Evolutionary conservation across 1,140 invertebrate species (phyloP).

Genomic region (Pseudomyrmex gracilis): DNA sequence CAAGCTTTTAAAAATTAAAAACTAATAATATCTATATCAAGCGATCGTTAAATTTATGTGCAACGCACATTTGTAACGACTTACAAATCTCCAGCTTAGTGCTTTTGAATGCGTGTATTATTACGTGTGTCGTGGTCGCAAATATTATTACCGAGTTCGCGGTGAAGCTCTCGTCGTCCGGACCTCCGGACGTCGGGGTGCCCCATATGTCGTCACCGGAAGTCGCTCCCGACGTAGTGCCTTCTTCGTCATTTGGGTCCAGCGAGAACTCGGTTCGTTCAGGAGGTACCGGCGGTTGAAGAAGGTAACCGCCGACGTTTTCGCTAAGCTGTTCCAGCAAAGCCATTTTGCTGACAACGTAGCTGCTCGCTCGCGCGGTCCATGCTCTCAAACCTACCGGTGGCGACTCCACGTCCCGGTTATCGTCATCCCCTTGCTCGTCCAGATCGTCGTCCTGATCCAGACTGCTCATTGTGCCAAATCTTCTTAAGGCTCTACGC

Average conservation of each 20-base stretch:
- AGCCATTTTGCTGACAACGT: slow-evolving; percentile 93
- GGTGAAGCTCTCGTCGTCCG: slow-evolving; percentile 90
- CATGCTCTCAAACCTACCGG: slow-evolving; percentile 87
- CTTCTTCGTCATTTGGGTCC: slow-evolving; percentile 87
- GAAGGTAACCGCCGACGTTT: slow-evolving; percentile 83
- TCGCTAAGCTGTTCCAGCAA: slow-evolving; percentile 88
- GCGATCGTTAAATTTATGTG: slow-evolving; percentile 4
- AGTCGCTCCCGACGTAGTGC: slow-evolving; percentile 91
- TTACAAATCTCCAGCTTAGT: background rate
- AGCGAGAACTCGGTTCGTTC: slow-evolving; percentile 82
- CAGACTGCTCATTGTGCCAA: slow-evolving; percentile 92
- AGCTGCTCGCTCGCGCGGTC: slow-evolving; percentile 91
- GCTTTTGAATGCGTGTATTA: slow-evolving; percentile 9
- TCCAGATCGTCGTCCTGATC: slow-evolving; percentile 87
- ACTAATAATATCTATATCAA: slow-evolving; percentile 13
- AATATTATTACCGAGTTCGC: slow-evolving; percentile 84
- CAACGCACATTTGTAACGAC: slow-evolving; percentile 2
- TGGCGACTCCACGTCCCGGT: slow-evolving; percentile 81
- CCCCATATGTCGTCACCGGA: slow-evolving; percentile 95
- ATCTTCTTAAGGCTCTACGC: slow-evolving; percentile 86
- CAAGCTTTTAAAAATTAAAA: slow-evolving; percentile 43
- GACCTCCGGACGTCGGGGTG: slow-evolving; percentile 92
- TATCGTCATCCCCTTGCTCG: slow-evolving; percentile 81
- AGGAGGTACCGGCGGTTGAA: slow-evolving; percentile 82
- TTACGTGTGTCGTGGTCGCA: background rate